Conservation (phyloP, 1,140 invertebrate genomes). For the Achatina immaculata region DNA sequence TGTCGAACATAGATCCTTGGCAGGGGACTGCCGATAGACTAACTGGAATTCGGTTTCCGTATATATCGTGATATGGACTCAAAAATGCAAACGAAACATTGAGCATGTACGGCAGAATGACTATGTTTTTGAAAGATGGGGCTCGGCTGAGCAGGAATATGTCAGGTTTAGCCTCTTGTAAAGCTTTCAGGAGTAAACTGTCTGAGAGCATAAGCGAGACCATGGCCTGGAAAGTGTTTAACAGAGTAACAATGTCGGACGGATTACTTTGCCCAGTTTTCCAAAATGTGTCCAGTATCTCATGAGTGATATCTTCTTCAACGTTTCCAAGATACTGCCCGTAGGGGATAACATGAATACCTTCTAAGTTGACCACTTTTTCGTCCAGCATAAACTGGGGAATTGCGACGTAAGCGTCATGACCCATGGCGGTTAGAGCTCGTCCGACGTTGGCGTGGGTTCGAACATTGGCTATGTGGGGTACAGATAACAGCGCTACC, state of each 20-base stretch:
- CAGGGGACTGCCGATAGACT: constrained; percentile 5
- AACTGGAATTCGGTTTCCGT: constrained; percentile 3
- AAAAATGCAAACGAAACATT: constrained; percentile 2
- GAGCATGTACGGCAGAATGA: constrained; percentile 1
- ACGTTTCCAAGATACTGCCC: constrained; percentile 7
- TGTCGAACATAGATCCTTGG: not conserved
- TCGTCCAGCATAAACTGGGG: constrained; percentile 9
- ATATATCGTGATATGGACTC: constrained; percentile 4
- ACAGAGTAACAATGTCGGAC: not conserved
- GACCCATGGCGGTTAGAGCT: not conserved
- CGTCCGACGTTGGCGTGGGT: constrained; percentile 22
- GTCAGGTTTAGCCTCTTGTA: constrained; percentile 7
- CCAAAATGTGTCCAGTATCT: not conserved
- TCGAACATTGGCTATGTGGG: constrained; percentile 14
- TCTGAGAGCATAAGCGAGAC: constrained; percentile 3
- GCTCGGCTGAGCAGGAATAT: not conserved
- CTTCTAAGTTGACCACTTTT: constrained; percentile 6
- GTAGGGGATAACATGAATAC: constrained; percentile 8
- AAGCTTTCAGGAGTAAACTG: not conserved
- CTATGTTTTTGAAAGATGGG: constrained; percentile 11
- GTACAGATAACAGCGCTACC: constrained; percentile 1
- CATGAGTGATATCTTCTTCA: not conserved
- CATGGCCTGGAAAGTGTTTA: not conserved
- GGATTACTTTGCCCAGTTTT: not conserved
- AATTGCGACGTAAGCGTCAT: not conserved